Evolutionary conservation across 2,888 invertebrate genomes (phyloP).

Genomic region (Falcaria lacertinaria): DNA sequence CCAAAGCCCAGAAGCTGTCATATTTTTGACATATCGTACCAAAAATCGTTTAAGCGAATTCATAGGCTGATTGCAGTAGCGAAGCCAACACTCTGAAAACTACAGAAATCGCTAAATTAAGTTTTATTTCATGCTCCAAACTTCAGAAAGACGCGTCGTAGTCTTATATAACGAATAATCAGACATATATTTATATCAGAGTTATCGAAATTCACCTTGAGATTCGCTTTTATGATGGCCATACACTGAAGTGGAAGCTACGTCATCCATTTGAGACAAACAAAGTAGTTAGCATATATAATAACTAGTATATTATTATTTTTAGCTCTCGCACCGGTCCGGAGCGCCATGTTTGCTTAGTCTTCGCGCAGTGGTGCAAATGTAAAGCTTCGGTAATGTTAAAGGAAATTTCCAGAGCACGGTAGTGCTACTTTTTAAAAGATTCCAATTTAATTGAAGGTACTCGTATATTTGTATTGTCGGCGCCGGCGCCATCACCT

Average conservation of each 20-base stretch:
- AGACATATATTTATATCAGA: slow-evolving; percentile 10
- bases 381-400: neutral
- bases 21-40: too few species aligned
- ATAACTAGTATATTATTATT: slow-evolving; percentile 32
- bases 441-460: neutral
- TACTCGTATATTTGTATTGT: too few species aligned
- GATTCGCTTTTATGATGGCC: neutral
- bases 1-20: too few species aligned
- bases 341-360: slow-evolving; percentile 4
- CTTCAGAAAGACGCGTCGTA: too few species aligned
- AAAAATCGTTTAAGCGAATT: too few species aligned
- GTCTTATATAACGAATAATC: too few species aligned
- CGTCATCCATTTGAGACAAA: slow-evolving; percentile 29
- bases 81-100: too few species aligned
- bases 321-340: slow-evolving; percentile 24
- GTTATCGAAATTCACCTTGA: slow-evolving; percentile 1
- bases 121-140: too few species aligned
- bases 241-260: slow-evolving; percentile 1
- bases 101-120: too few species aligned
- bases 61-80: too few species aligned
- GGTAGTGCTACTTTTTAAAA: neutral
- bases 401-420: neutral
- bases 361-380: neutral
- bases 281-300: slow-evolving; percentile 45
- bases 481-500: too few species aligned